Base-by-base conservation (phyloP, 37 sponge, comb jelly and placozoan species). In the Bolinopsis microptera region DNA sequence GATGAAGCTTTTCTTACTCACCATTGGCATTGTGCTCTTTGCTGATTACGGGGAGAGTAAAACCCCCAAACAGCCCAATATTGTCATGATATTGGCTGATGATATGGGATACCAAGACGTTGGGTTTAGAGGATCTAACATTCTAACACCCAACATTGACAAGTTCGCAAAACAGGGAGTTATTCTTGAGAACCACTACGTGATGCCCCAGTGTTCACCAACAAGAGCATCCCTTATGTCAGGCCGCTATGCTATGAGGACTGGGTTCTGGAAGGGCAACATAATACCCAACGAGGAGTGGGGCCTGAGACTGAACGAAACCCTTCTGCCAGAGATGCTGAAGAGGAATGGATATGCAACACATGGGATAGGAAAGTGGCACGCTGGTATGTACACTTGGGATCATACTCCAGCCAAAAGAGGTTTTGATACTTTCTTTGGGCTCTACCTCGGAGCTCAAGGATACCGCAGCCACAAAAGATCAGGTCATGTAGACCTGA, bases 301-400 rank as follows among this genome's bases (percentile, higher is more conserved):
- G 48, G 90, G 90, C 2, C 67, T 86, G 22, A 35, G 67, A 86
- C 35, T 86, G 27, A 38, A 86, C 30, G 90, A 86, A 41, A 86
- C 67, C 0, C 38, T 38, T 0, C 38, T 86, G 61, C 21, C 90
- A 3, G 90, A 86, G 24, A 86, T 86, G 90, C 36, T 86, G 28
- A 38, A 86, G 67, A 18, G 67, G 24, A 39, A 86, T 24, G 90
- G 90, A 9, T 86, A 86, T 26, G 90, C 48, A 1, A 86, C 90
- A 24, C 90, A 86, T 41, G 90, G 31, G 27, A 41, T 86, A 22
- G 90, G 90, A 41, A 86, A 86, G 90, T 86, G 90, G 90, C 90
- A 86, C 61, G 0, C 0, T 24, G 90, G 90, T 3, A 39, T 86
- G 90, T 40, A 48, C 31, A 86, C 41, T 5, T 41, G 28, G 24